phyloP scores from a whole-genome alignment of 2,797 vertebrate species.

The Pangasius djambal region DNA sequence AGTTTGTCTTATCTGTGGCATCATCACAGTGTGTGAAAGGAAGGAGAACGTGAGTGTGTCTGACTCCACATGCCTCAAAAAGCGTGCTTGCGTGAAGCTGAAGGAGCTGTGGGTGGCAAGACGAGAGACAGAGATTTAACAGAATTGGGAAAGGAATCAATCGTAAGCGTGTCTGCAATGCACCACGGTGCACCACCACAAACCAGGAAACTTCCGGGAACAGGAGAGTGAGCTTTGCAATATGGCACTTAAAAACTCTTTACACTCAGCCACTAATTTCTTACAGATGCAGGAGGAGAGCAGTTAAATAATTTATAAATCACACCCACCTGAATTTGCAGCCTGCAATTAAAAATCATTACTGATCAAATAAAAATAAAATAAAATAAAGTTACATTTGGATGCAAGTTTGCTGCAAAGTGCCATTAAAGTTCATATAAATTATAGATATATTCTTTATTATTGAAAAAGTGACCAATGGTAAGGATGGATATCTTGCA shows the following conservation, averaged over 20 bases:
- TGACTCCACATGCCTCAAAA: slow-evolving; percentile 50
- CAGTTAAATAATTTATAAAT: slow-evolving; percentile 77
- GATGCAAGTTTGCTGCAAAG: slow-evolving; percentile 58
- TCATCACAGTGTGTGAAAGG: slow-evolving; percentile 41
- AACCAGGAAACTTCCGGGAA: slow-evolving; percentile 67
- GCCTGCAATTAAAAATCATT: slow-evolving; percentile 79
- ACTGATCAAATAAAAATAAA: slow-evolving; percentile 78
- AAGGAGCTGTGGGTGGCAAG: slow-evolving; percentile 54
- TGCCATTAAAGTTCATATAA: slow-evolving; percentile 62
- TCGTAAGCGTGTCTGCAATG: slow-evolving; percentile 55
- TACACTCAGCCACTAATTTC: slow-evolving; percentile 67
- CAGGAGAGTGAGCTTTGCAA: slow-evolving; percentile 43
- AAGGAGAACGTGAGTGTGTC: slow-evolving; percentile 60
- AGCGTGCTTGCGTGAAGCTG: slow-evolving; percentile 56
- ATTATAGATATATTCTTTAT: slow-evolving; percentile 58
- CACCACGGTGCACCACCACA: slow-evolving; percentile 63
- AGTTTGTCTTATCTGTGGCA: slow-evolving; percentile 25
- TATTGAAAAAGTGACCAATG: slow-evolving; percentile 62
- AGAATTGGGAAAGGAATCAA: slow-evolving; percentile 49
- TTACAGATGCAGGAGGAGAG: slow-evolving; percentile 68
- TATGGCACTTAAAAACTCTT: slow-evolving; percentile 42
- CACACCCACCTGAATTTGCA: slow-evolving; percentile 71
- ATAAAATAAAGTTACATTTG: slow-evolving; percentile 62
- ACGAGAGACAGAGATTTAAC: slow-evolving; percentile 42
- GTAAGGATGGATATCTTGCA: slow-evolving; percentile 60